Evolutionary conservation across 2,113 vertebrate species (phyloP), one percentile per base, ranked within the genome.

Genomic region (Indri indri): DNA sequence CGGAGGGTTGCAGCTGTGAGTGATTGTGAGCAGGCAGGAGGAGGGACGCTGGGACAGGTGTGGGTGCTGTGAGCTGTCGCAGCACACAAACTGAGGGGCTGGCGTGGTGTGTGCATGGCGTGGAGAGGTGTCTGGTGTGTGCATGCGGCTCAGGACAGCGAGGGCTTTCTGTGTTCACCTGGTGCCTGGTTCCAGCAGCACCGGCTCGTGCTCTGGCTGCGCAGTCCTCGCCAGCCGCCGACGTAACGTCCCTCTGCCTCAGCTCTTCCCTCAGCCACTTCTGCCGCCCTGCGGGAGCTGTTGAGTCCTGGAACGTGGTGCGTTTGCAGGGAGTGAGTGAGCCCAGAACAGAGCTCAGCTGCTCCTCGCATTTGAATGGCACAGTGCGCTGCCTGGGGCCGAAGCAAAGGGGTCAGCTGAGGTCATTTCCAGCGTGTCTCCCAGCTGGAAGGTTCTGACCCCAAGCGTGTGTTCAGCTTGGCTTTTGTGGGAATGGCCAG

Each of bases 391-490:
- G 8, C 0, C 0, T 59, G 71, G 32, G 9, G 7, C 25, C 17
- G 23, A 65, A 30, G 11, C 47, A 96, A 23, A 25, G 30, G 50
- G 37, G 9, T 50, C 25, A 25, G 40, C 47, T 14, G 20, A 3
- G 6, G 22, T 40, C 32, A 17, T 30, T 47, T 23, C 61, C 8
- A 59, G 40, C 13, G 5, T 50, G 3, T 71, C 70, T 42, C 27
- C 32, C 42, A 32, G 0, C 8, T 27, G 37, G 81, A 11, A 32
- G 34, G 16, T 16, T 42, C 30, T 63, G 42, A 80, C 68, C 42
- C 16, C 13, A 5, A 23, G 27, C 40, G n/a, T 2, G 2, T 54
- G 47, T 4, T 3, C 16, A 13, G 1, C 11, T 6, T 52, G 3
- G 10, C 54, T 61, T 61, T 47, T 16, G 0, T 59, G 47, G 61